These are phyloP conservation scores for Campopleginae sp. DNA, from an alignment of 2,888 invertebrate species.

Conservation along the genomic window DNA sequence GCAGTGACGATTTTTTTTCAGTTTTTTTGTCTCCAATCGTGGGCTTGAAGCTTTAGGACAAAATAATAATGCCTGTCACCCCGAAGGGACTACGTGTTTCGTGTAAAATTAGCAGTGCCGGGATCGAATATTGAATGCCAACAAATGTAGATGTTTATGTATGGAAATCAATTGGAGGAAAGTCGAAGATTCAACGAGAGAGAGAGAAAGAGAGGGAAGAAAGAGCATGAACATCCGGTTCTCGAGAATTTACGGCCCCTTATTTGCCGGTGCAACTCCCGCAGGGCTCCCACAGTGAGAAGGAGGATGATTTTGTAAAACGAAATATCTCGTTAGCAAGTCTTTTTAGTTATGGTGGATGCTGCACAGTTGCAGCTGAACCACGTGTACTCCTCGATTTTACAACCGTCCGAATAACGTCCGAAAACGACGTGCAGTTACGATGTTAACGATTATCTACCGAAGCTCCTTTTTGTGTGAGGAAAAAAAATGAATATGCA, in stretches of 20 bases:
- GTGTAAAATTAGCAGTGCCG: neutral
- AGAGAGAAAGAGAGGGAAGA: slow-evolving; percentile 42
- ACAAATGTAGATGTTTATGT: neutral
- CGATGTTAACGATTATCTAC: slow-evolving; percentile 80
- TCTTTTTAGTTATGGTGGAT: slow-evolving; percentile 71
- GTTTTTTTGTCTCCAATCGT: too few relatives aligned
- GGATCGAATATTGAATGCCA: neutral
- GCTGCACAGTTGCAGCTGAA: slow-evolving; percentile 47
- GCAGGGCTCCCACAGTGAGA: slow-evolving; percentile 56
- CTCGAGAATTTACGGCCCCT: slow-evolving; percentile 78
- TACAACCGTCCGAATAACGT: slow-evolving; percentile 82
- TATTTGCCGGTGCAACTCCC: slow-evolving; percentile 74
- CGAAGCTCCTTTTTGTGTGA: neutral
- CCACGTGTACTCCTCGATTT: slow-evolving; percentile 75
- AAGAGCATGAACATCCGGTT: slow-evolving; percentile 80
- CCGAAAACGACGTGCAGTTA: slow-evolving; percentile 76
- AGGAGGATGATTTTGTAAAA: slow-evolving; percentile 81
- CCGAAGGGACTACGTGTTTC: neutral
- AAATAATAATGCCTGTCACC: neutral
- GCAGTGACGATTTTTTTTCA: too few relatives aligned
- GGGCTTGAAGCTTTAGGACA: too few relatives aligned
- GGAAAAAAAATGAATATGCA: neutral
- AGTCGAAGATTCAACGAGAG: slow-evolving; percentile 26
- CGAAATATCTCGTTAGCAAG: slow-evolving; percentile 82
- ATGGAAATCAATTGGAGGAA: slow-evolving; percentile 14